Percentiles rank a stretch among this genome's conserved stretches.
Evolutionary conservation across 2,888 invertebrate species (phyloP).

Genomic region (Ichneumoninae sp.): DNA sequence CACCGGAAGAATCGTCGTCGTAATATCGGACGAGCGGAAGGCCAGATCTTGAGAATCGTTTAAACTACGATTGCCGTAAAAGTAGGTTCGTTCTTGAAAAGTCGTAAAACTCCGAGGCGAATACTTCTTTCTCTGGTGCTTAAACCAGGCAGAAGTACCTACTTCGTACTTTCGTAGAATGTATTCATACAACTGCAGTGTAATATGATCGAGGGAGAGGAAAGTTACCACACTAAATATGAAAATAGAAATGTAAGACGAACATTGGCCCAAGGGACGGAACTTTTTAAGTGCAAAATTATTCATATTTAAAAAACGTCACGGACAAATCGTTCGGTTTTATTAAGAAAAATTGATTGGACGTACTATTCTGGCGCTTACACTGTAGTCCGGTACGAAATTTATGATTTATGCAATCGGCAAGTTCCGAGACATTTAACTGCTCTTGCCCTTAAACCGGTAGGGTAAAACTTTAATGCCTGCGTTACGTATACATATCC

Average conservation of each 20-base stretch:
- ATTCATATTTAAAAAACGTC: neutral
- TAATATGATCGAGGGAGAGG: constrained; percentile 15
- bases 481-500: constrained; percentile 5
- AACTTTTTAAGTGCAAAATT: neutral
- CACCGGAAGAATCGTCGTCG: constrained; percentile 14
- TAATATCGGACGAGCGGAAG: constrained; percentile 2
- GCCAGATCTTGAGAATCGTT: constrained; percentile 21
- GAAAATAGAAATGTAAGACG: neutral
- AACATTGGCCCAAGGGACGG: neutral
- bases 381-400: neutral
- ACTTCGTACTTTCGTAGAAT: constrained; percentile 6
- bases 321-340: neutral
- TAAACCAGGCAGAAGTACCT: constrained; percentile 3
- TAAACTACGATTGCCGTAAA: constrained; percentile 40
- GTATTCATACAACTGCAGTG: neutral
- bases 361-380: neutral
- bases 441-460: constrained; percentile 24
- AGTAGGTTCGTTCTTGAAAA: constrained; percentile 22
- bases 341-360: neutral
- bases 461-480: constrained; percentile 31
- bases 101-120: constrained; percentile 37
- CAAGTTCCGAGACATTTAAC: constrained; percentile 9
- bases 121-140: neutral
- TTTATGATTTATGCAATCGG: constrained; percentile 1
- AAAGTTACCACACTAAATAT: constrained; percentile 8